Evolutionary conservation across 2,113 vertebrate genomes (phyloP), one percentile per base, ranked within the genome.

Genomic region (Anser brachyrhynchus): DNA sequence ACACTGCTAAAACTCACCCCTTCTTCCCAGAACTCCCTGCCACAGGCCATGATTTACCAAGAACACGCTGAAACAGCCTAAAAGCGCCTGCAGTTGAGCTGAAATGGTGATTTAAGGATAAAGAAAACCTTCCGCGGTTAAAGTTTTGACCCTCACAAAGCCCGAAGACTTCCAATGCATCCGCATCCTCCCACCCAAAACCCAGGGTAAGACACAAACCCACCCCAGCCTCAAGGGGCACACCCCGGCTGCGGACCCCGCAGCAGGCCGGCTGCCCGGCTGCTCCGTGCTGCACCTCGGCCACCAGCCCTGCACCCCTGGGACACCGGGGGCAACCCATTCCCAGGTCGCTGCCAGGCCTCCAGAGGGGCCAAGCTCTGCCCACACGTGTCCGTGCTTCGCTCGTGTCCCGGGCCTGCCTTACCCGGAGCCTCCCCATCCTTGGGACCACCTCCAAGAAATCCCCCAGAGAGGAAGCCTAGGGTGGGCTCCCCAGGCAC

Each of bases 231-330:
- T 18, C 52, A 35, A 21, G 28, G 11, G 18, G 31, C 21, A 6
- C 11, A 37, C 26, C 4, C 1, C 4, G 57, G 61, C 7, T 49
- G 44, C 0, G 3, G 44, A 59, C 8, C 31, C 37, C 35, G 37
- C 39, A 4, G 14, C 62, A 31, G 0, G 3, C 33, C 11, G 43
- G 78, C 15, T 9, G 21, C 6, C 1, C 12, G 41, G 31, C 29
- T 6, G 16, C 1, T 0, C 35, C 1, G 6, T 9, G 20, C 10
- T 23, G 6, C 15, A 10, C 26, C 20, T 10, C 4, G 6, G 46
- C 22, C 35, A 28, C 28, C 1, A 0, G 13, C 7, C 31, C 69
- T 37, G 61, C 26, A 64, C n/a, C 6, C n/a, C 59, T 31, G 29
- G 67, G 37, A 5, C 39, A 22, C 5, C 41, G 17, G 54, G 6